A percentile compares a stretch with the other conserved stretches of the same genome.
phyloP scores from a whole-genome alignment of 2,888 invertebrate genomes.

The Cryptocheilus praepositus region DNA sequence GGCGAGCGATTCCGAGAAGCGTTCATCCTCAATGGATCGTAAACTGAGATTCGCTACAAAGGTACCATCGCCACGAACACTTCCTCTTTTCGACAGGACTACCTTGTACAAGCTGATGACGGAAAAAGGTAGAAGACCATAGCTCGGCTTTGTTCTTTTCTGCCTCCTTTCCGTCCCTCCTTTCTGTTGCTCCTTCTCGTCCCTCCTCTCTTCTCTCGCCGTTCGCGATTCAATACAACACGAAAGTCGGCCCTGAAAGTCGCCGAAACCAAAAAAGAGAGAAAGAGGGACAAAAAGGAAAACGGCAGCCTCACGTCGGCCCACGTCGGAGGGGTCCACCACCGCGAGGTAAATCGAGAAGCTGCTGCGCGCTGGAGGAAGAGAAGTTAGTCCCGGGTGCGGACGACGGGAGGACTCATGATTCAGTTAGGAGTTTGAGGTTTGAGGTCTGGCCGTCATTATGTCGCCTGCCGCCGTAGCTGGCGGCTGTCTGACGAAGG shows the following conservation, averaged over 20 bases:
- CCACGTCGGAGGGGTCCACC: slow-evolving; percentile 34
- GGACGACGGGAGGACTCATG: slow-evolving; percentile 57
- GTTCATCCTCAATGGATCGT: no score
- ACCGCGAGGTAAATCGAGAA: slow-evolving; percentile 57
- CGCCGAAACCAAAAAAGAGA: slow-evolving; percentile 39
- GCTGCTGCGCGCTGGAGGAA: slow-evolving; percentile 38
- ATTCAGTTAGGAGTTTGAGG: slow-evolving; percentile 70
- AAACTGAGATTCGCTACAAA: no score
- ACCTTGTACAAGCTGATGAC: no score
- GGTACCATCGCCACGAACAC: no score
- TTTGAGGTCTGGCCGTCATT: slow-evolving; percentile 71
- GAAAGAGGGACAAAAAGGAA: slow-evolving; percentile 35
- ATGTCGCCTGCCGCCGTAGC: slow-evolving; percentile 64
- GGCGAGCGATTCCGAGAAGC: no score
- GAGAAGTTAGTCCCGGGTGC: slow-evolving; percentile 49
- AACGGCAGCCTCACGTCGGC: slow-evolving; percentile 28
- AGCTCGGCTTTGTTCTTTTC: no score
- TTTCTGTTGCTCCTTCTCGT: neutral
- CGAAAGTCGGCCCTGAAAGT: slow-evolving; percentile 42
- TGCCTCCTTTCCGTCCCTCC: no score
- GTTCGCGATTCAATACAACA: slow-evolving; percentile 52
- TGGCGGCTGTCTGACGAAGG: slow-evolving; percentile 52
- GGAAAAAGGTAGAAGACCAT: no score
- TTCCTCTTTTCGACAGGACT: no score
- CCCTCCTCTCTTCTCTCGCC: slow-evolving; percentile 22